phyloP scores from a whole-genome alignment of 2,797 vertebrate species.

The Cryptoprocta ferox region DNA sequence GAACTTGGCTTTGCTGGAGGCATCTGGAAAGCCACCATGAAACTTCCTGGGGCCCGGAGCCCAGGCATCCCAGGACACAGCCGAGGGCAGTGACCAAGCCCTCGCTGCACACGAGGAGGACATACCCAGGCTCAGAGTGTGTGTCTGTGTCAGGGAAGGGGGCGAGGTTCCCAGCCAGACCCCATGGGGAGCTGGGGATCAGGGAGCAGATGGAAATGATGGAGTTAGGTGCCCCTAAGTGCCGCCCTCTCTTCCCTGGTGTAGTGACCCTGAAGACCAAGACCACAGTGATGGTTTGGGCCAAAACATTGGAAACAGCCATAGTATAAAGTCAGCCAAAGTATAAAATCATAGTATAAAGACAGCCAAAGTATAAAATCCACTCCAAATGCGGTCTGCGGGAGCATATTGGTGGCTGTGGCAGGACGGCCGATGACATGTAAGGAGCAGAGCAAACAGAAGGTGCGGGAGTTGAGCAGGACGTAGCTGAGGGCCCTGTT shows the following conservation, averaged over 20 bases:
- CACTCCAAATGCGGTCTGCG: neutral
- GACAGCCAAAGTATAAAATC: neutral
- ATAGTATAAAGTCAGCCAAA: too few relatives aligned
- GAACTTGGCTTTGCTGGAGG: neutral
- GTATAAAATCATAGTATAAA: too few relatives aligned
- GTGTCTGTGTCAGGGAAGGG: neutral
- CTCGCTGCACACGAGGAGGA: neutral
- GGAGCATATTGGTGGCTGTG: neutral
- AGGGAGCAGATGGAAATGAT: neutral
- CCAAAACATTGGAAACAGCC: neutral
- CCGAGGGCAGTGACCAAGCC: neutral
- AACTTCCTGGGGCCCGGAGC: neutral
- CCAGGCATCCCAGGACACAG: too few relatives aligned
- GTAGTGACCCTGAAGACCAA: neutral
- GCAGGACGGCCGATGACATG: neutral
- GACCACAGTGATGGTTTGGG: neutral
- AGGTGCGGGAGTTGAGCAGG: neutral
- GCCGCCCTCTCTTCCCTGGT: neutral
- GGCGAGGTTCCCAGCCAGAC: neutral
- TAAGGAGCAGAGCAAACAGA: neutral
- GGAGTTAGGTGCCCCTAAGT: neutral
- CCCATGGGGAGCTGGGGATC: neutral
- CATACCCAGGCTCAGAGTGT: neutral
- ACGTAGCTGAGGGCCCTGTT: rapidly evolving
- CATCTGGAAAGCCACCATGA: neutral